Evolutionary conservation across 2,888 invertebrate species (phyloP).

Genomic region (Liodrosophila aerea): DNA sequence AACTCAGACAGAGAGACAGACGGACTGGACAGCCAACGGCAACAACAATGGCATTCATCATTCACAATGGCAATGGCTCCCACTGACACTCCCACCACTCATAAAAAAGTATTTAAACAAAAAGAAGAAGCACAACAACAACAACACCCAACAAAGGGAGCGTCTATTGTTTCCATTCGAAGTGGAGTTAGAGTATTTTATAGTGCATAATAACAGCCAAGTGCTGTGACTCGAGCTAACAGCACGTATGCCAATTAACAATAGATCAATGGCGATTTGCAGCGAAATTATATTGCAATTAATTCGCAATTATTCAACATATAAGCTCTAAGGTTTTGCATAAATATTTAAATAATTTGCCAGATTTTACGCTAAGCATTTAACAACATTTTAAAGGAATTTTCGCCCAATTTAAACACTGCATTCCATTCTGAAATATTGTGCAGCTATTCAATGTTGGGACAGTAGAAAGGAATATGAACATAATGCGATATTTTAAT

Average conservation of each 20-base stretch:
- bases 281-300: no score
- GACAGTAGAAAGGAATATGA: no score
- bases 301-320: no score
- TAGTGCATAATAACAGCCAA: neutral
- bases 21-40: conserved; percentile 24
- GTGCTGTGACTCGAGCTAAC: neutral
- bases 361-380: no score
- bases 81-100: neutral
- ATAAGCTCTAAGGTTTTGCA: no score
- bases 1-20: conserved; percentile 36
- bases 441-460: no score
- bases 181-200: conserved; percentile 18
- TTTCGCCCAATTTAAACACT: no score
- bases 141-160: conserved; percentile 38
- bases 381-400: no score
- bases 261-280: no score
- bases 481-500: no score
- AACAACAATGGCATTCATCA: conserved; percentile 53
- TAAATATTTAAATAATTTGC: no score
- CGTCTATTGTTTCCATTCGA: conserved; percentile 43
- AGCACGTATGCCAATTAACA: neutral
- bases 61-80: conserved; percentile 40
- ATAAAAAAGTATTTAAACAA: neutral
- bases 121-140: neutral
- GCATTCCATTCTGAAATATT: no score